Percentiles rank a stretch among this genome's conserved stretches.
Evolutionary conservation across 2,888 invertebrate genomes (phyloP).

Genomic region (Pammene fasciana): DNA sequence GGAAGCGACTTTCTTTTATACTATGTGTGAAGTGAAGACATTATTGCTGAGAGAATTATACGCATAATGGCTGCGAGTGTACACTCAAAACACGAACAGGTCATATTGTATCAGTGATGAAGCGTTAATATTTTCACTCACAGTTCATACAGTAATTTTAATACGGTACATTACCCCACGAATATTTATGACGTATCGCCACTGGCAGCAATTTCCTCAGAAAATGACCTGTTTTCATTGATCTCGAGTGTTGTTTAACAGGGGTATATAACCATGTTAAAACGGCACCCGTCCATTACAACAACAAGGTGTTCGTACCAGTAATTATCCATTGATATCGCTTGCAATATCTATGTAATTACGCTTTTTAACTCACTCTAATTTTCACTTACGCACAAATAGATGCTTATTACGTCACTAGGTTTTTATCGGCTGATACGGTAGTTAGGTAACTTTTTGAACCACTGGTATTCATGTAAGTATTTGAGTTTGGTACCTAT

Average conservation of each 20-base stretch:
- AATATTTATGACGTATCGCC: too few species aligned
- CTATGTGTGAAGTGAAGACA: too few species aligned
- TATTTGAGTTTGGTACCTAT: conserved; percentile 14
- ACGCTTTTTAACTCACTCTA: conserved; percentile 55
- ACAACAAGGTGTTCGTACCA: conserved; percentile 55
- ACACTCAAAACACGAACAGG: too few species aligned
- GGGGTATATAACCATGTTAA: conserved; percentile 15
- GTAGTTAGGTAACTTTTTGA: conserved; percentile 5
- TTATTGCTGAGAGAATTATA: too few species aligned
- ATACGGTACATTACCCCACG: too few species aligned
- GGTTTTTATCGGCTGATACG: conserved; percentile 14
- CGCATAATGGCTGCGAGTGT: too few species aligned
- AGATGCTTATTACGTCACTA: conserved; percentile 30
- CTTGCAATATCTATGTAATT: conserved; percentile 59
- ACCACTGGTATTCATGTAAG: conserved; percentile 22
- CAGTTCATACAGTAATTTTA: too few species aligned
- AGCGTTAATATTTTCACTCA: too few species aligned
- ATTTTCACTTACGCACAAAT: conserved; percentile 63
- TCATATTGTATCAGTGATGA: too few species aligned
- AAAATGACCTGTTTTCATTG: too few species aligned
- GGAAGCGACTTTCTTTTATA: too few species aligned
- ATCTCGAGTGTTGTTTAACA: not conserved
- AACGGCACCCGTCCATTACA: conserved; percentile 31
- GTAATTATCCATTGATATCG: conserved; percentile 59
- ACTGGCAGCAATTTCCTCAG: too few species aligned